These are phyloP conservation scores for Stichopus chloronotus DNA, from an alignment of 35 echinoderm and acorn worm species.

Conservation along the genomic window DNA sequence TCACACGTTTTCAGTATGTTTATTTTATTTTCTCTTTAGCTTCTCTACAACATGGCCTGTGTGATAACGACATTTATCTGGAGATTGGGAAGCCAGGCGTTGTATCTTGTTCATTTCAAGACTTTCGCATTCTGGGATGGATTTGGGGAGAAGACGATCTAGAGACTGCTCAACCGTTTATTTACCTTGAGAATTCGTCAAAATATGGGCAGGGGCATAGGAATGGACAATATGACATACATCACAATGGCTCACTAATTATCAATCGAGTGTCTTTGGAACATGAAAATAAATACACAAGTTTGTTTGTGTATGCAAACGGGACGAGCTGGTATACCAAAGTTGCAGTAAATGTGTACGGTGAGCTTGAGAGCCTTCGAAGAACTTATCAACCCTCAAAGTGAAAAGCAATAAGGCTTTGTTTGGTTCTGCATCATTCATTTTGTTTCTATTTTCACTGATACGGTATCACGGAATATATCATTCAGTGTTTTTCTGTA, in stretches of 20 bases:
- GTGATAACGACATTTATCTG: neutral
- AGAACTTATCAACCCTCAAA: no score
- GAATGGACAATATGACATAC: neutral
- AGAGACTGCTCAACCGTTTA: neutral
- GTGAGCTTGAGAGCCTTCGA: neutral
- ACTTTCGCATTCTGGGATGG: neutral
- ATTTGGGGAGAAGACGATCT: neutral
- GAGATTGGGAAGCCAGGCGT: neutral
- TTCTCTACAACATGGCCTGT: neutral
- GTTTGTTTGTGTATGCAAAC: neutral
- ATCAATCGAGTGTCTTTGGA: neutral
- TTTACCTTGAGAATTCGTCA: neutral
- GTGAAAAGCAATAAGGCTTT: no score
- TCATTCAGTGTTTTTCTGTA: neutral
- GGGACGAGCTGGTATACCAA: neutral
- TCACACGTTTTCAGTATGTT: no score
- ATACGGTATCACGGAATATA: no score
- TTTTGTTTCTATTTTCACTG: neutral
- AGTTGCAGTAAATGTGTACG: neutral
- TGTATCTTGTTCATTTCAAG: neutral
- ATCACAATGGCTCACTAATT: neutral
- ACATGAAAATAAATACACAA: neutral
- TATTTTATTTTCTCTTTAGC: no score
- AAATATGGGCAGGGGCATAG: neutral
- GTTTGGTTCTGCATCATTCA: neutral